A percentile compares a stretch with the other conserved stretches of the same genome.
phyloP scores from a whole-genome alignment of 2,113 vertebrate genomes.

The Heliornis fulica region DNA sequence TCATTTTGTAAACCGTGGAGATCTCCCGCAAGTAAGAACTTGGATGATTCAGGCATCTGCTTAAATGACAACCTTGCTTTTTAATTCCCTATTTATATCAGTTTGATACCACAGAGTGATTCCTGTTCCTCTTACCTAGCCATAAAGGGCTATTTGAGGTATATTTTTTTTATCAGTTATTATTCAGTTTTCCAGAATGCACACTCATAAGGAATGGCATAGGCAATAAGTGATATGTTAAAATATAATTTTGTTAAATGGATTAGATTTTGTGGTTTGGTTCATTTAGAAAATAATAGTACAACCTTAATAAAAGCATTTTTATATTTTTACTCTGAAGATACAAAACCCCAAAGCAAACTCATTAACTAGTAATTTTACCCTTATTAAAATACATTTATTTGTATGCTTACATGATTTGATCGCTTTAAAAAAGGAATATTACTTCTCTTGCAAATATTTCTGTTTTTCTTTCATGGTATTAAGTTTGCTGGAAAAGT shows the following conservation, averaged over 20 bases:
- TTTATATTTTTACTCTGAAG: constrained; percentile 79
- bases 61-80: constrained; percentile 16
- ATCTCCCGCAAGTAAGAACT: neutral
- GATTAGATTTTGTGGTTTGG: constrained; percentile 74
- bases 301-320: constrained; percentile 82
- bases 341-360: constrained; percentile 85
- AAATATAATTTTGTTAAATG: constrained; percentile 76
- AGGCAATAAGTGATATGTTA: constrained; percentile 71
- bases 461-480: constrained; percentile 66
- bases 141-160: constrained; percentile 51
- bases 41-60: neutral
- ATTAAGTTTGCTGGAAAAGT: constrained; percentile 73
- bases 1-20: neutral
- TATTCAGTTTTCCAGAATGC: constrained; percentile 64
- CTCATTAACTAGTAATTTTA: constrained; percentile 86
- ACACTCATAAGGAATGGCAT: constrained; percentile 61
- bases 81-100: constrained; percentile 48
- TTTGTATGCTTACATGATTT: constrained; percentile 84
- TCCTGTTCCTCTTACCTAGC: constrained; percentile 44
- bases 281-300: constrained; percentile 82
- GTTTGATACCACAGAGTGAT: constrained; percentile 21
- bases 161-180: constrained; percentile 37
- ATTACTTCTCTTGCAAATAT: constrained; percentile 78
- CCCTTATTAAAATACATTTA: constrained; percentile 87
- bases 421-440: constrained; percentile 75